phyloP scores from a whole-genome alignment of 2,797 vertebrate species.

The Acanthopagrus latus region DNA sequence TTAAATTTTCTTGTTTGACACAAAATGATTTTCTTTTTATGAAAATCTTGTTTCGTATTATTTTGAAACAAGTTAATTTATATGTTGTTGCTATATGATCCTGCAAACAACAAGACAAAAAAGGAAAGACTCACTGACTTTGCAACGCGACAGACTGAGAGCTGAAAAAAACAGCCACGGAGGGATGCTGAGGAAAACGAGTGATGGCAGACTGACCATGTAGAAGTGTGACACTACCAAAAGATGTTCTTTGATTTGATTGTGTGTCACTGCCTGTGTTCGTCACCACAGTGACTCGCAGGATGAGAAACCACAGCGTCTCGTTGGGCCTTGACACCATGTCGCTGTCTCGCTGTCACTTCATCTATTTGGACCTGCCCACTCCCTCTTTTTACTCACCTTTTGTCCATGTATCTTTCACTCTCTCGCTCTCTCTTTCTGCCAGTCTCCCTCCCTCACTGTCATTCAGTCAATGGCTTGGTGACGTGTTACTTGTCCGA shows the following conservation, averaged over 20 bases:
- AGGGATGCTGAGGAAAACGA: conserved; percentile 23
- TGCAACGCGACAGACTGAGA: conserved; percentile 7
- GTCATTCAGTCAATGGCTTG: conserved; percentile 25
- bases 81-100: conserved; percentile 9
- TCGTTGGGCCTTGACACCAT: conserved; percentile 43
- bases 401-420: conserved; percentile 16
- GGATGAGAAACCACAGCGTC: conserved; percentile 48
- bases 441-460: conserved; percentile 15
- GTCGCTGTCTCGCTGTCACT: conserved; percentile 54
- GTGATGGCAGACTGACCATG: conserved; percentile 32
- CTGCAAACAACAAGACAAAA: conserved; percentile 19
- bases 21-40: not conserved
- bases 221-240: conserved; percentile 47
- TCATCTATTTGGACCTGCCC: conserved; percentile 40
- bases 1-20: not conserved
- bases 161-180: not conserved
- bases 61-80: conserved; percentile 22
- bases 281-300: conserved; percentile 43
- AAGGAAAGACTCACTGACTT: conserved; percentile 23
- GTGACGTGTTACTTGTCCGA: conserved; percentile 15
- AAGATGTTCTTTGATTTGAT: conserved; percentile 64
- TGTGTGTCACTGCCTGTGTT: conserved; percentile 54
- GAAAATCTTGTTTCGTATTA: not conserved
- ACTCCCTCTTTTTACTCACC: conserved; percentile 42
- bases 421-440: conserved; percentile 12